Conservation (phyloP, 37 sponge, comb jelly and placozoan genomes). For the Tethya wilhelma region DNA sequence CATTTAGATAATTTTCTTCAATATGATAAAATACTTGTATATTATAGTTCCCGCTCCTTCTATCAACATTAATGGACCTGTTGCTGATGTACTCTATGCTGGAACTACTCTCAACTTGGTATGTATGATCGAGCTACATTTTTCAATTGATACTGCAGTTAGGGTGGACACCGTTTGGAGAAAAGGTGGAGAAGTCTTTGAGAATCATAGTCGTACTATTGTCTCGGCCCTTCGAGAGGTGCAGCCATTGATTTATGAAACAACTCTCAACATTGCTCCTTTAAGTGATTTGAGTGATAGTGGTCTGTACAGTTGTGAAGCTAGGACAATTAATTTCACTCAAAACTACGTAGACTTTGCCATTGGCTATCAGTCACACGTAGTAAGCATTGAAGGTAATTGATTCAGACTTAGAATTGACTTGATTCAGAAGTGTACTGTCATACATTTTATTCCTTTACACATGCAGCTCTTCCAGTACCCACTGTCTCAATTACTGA, state of each 20-base stretch:
- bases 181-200: slow-evolving; percentile 1
- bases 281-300: not conserved
- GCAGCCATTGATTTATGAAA: not conserved
- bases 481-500: not conserved
- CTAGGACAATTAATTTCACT: not conserved
- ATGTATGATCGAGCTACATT: not conserved
- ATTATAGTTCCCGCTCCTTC: slow-evolving; percentile 9
- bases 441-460: too few relatives aligned
- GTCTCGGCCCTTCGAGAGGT: not conserved
- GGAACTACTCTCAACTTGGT: slow-evolving; percentile 1
- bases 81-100: not conserved
- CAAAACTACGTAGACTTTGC: not conserved
- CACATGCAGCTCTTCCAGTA: not conserved
- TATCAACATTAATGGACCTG: not conserved
- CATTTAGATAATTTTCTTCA: not conserved
- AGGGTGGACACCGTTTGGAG: not conserved
- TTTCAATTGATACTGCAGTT: slow-evolving; percentile 1
- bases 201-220: not conserved
- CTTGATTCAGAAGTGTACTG: not conserved
- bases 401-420: not conserved
- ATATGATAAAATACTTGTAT: not conserved
- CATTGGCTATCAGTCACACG: not conserved
- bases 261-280: slow-evolving; percentile 1
- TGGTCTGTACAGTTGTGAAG: slow-evolving; percentile 3
- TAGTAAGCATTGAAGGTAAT: slow-evolving; percentile 17